Conservation (phyloP, 2,797 vertebrate species). For the Spheniscus humboldti region DNA sequence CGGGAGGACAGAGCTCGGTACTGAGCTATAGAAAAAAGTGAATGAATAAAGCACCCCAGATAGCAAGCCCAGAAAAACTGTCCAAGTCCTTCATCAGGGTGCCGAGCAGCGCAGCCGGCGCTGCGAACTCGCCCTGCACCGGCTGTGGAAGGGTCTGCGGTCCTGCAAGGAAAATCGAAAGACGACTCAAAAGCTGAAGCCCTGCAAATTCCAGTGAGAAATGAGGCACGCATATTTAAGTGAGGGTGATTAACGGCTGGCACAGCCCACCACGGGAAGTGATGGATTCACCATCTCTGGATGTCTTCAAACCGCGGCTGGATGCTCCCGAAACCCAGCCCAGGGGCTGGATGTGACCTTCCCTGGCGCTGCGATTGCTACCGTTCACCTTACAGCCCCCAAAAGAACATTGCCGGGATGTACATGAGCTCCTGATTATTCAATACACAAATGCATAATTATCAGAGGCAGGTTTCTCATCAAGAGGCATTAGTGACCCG, state of each 20-base stretch:
- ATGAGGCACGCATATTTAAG: neutral
- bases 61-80: neutral
- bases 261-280: neutral
- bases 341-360: neutral
- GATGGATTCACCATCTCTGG: conserved; percentile 44
- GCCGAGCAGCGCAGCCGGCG: fast-evolving
- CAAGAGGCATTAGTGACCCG: neutral
- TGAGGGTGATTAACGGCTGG: conserved; percentile 17
- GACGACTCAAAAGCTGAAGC: neutral
- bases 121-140: fast-evolving
- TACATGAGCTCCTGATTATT: neutral
- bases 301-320: neutral
- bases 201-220: neutral
- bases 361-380: neutral
- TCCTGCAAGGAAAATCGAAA: neutral
- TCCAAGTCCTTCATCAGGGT: neutral
- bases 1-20: neutral
- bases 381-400: neutral
- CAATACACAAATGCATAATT: neutral
- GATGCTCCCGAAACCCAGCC: neutral
- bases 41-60: neutral
- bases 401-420: fast-evolving
- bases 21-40: neutral
- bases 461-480: neutral
- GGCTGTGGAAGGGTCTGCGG: fast-evolving